Percentiles rank a stretch among this genome's conserved stretches.
Evolutionary conservation across 2,113 vertebrate species (phyloP).

Genomic region (Merops nubicus): DNA sequence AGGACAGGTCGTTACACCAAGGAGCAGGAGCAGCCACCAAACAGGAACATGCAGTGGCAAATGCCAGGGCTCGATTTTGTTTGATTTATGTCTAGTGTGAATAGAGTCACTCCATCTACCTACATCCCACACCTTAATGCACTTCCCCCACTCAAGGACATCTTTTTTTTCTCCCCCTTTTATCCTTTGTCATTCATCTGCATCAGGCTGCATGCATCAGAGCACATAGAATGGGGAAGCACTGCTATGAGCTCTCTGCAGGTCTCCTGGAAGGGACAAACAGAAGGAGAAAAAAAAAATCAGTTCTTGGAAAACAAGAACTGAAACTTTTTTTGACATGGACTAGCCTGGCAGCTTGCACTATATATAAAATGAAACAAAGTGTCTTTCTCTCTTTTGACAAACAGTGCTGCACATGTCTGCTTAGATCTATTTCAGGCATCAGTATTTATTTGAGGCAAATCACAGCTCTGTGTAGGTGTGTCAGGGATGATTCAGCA

Average conservation of each 20-base stretch:
- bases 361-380: background rate
- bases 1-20: background rate
- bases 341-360: background rate
- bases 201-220: background rate
- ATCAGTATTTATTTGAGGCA: background rate
- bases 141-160: background rate
- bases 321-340: background rate
- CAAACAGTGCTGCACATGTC: slow-evolving; percentile 8
- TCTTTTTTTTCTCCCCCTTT: background rate
- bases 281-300: background rate
- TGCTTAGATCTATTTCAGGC: slow-evolving; percentile 54
- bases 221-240: background rate
- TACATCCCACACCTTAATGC: background rate
- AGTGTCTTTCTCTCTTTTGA: background rate
- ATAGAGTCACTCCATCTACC: background rate
- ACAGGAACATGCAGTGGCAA: background rate
- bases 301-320: background rate
- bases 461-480: slow-evolving; percentile 53
- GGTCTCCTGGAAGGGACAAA: background rate
- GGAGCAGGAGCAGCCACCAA: background rate
- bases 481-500: slow-evolving; percentile 52
- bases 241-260: background rate
- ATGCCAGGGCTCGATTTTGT: background rate
- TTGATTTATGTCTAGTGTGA: background rate
- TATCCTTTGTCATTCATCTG: background rate